phyloP scores from a whole-genome alignment of 2,113 vertebrate species.

The Pao palembangensis region DNA sequence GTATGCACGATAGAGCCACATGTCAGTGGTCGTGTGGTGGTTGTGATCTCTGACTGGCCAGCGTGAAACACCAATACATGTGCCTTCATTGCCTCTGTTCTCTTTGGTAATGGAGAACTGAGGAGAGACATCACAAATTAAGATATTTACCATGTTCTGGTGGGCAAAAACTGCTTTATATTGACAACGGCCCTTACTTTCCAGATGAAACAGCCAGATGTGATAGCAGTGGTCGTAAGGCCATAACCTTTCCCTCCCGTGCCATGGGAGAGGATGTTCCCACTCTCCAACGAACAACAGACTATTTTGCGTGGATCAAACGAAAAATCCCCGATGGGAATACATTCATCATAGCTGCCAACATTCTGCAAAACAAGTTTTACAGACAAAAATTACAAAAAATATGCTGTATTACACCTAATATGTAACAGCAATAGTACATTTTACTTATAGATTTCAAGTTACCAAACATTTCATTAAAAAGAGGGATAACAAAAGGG shows the following conservation, averaged over 20 bases:
- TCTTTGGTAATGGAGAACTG: conserved; percentile 80
- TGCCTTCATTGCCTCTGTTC: conserved; percentile 80
- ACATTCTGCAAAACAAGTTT: conserved; percentile 46
- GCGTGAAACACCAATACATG: conserved; percentile 76
- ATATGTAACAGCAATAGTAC: no score
- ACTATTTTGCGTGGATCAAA: conserved; percentile 79
- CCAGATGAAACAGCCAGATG: conserved; percentile 81
- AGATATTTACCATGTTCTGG: background rate
- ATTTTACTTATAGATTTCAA: no score
- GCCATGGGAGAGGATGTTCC: conserved; percentile 78
- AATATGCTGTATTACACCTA: no score
- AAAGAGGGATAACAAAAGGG: no score
- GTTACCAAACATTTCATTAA: no score
- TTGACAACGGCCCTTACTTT: conserved; percentile 58
- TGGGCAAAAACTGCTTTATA: background rate
- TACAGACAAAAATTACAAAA: background rate
- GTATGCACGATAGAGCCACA: conserved; percentile 82
- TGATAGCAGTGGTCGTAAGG: conserved; percentile 77
- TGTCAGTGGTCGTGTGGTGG: conserved; percentile 81
- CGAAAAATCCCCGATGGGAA: conserved; percentile 80
- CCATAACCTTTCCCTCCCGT: conserved; percentile 80
- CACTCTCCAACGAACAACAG: conserved; percentile 77
- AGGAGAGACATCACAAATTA: background rate
- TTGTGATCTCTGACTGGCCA: conserved; percentile 81
- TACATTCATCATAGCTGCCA: conserved; percentile 74